Percentiles rank a stretch among this genome's conserved stretches.
Evolutionary conservation across 1,140 invertebrate genomes (phyloP).

Genomic region (Asobara japonica): DNA sequence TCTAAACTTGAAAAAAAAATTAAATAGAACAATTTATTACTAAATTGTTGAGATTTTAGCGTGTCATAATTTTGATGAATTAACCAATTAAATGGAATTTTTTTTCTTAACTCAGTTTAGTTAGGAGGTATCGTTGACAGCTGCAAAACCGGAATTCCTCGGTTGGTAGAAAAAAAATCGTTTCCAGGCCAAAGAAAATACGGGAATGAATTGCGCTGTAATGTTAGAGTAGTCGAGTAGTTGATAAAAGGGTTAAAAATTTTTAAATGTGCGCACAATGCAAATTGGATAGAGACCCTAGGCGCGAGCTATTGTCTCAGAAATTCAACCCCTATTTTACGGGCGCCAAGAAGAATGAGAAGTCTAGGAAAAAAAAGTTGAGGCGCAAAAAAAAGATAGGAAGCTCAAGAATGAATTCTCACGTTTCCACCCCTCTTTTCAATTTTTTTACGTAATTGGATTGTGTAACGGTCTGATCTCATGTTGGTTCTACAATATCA

Average conservation of each 20-base stretch:
- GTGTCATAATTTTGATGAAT: neutral
- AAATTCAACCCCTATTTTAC: conserved; percentile 9
- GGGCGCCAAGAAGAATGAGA: neutral
- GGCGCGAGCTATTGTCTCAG: neutral
- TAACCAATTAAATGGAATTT: neutral
- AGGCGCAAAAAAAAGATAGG: conserved; percentile 1
- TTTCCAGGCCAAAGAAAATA: neutral
- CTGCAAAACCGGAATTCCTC: conserved; percentile 1
- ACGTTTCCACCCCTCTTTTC: neutral
- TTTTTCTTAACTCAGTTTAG: neutral
- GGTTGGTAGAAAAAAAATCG: neutral
- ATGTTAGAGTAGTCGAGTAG: neutral
- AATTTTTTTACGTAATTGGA: conserved; percentile 1
- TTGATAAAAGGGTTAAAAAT: conserved; percentile 1
- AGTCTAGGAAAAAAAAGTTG: neutral
- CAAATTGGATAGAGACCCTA: conserved; percentile 13
- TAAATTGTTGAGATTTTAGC: neutral
- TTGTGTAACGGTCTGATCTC: conserved; percentile 4
- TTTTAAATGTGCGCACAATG: conserved; percentile 4
- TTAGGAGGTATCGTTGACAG: neutral
- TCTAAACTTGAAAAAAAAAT: too few species aligned
- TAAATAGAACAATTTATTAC: too few species aligned
- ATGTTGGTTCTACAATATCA: neutral
- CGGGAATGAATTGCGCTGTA: neutral
- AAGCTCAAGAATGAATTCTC: conserved; percentile 9